Base-by-base conservation (phyloP, 2,113 vertebrate genomes). In the Romanogobio albipinnatus region DNA sequence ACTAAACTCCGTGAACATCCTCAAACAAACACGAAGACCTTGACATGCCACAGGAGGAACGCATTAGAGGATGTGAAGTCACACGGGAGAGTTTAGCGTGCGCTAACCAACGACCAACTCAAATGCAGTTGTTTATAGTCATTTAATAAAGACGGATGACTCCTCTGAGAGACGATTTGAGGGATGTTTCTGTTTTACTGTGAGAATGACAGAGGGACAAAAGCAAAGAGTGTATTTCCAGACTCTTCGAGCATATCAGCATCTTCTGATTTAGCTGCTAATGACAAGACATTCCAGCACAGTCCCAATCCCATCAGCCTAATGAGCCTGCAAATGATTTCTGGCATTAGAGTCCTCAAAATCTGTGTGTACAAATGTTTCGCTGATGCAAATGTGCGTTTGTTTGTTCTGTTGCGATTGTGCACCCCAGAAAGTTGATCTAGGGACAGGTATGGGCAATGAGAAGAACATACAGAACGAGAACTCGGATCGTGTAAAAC, bases 311-410 rank as follows among this genome's bases (percentile, higher is more conserved):
- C 81, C 66, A 82, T 82, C 81, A 82, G 66, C 33, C 81, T 82
- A 82, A 82, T 82, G 81, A 82, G 81, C 64, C 81, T 39, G 22
- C 49, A 82, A 82, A 82, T 71, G 81, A 82, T 70, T 58, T 33
- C 49, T 82, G 47, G 3, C 66, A 82, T 71, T 68, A 66, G 53
- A 71, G 66, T 24, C 49, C 76, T 61, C 53, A 11, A 61, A 43
- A 59, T 71, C 3, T 15, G 29, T 15, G 2, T 9, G 14, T 17
- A 51, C 24, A 68, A 81, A 68, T 51, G 15, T 68, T 81, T 51
- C 0, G 17, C 79, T 51, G 62, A 66, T 81, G 81, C 66, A 73
- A 82, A 82, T 71, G 64, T 39, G 81, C 8, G 71, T 58, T 56
- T 71, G 33, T 81, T 81, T 81, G 47, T 58, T 58, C 22, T 1